phyloP scores from a whole-genome alignment of 2,888 invertebrate species.

The Lagria hirta region DNA sequence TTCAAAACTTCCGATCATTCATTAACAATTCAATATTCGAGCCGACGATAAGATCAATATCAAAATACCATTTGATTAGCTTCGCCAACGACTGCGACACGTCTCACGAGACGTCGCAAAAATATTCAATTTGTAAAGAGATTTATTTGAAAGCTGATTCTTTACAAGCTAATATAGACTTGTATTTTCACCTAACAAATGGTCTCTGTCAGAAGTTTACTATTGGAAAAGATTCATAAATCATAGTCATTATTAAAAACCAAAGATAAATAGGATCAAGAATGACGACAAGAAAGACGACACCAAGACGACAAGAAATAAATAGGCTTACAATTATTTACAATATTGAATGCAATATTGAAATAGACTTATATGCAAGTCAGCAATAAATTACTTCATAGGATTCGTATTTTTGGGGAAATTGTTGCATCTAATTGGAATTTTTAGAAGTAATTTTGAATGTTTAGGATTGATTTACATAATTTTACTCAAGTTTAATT shows the following conservation, averaged over 20 bases:
- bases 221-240: constrained; percentile 31
- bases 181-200: constrained; percentile 31
- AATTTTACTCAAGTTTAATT: too few relatives aligned
- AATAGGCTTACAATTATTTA: too few relatives aligned
- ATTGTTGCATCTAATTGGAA: too few relatives aligned
- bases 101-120: constrained; percentile 1
- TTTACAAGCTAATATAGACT: constrained; percentile 20
- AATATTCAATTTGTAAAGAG: constrained; percentile 17
- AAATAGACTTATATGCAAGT: too few relatives aligned
- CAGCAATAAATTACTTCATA: too few relatives aligned
- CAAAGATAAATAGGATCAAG: constrained; percentile 29
- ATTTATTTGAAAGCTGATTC: constrained; percentile 11
- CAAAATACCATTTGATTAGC: not conserved
- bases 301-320: constrained; percentile 17
- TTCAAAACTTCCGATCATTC: constrained; percentile 29
- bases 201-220: constrained; percentile 28
- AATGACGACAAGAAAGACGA: constrained; percentile 26
- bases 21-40: constrained; percentile 28
- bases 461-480: too few relatives aligned
- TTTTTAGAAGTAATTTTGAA: too few relatives aligned
- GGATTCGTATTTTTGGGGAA: too few relatives aligned
- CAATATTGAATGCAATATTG: too few relatives aligned
- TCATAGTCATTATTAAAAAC: constrained; percentile 30
- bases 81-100: not conserved
- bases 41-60: not conserved